These are phyloP conservation scores for Diorhabda elongata DNA, from an alignment of 1,140 invertebrate species.

Conservation along the genomic window DNA sequence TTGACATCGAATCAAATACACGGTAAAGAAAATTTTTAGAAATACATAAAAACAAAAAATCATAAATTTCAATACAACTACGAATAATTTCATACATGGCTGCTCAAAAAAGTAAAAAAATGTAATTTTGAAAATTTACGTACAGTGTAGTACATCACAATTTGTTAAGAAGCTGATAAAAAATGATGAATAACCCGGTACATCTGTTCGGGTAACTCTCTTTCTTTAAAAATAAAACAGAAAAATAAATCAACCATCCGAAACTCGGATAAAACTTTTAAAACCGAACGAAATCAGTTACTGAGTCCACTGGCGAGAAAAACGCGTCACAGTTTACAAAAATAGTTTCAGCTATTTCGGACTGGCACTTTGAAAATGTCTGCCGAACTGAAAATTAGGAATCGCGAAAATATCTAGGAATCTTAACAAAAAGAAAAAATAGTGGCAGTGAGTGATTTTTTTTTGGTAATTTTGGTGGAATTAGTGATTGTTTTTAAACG, in stretches of 20 bases:
- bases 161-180: too few species aligned
- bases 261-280: conserved; percentile 8
- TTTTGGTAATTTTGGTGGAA: neutral
- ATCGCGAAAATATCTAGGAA: conserved; percentile 17
- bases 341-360: conserved; percentile 39
- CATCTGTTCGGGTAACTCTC: neutral
- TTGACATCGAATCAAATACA: too few species aligned
- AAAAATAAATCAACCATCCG: neutral
- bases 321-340: conserved; percentile 31
- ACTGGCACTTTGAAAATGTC: conserved; percentile 35
- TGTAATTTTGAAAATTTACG: too few species aligned
- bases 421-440: neutral
- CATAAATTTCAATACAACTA: too few species aligned
- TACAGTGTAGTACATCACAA: too few species aligned
- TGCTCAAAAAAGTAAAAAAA: too few species aligned
- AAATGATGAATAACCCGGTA: too few species aligned
- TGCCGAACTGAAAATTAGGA: conserved; percentile 26
- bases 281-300: conserved; percentile 17
- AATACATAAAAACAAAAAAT: too few species aligned
- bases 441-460: neutral
- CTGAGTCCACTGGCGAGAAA: neutral
- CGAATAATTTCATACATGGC: too few species aligned
- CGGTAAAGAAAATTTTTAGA: too few species aligned
- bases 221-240: neutral
- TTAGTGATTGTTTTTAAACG: too few species aligned